Evolutionary conservation across 1,140 invertebrate species (phyloP).

Genomic region (Aphis craccivora): DNA sequence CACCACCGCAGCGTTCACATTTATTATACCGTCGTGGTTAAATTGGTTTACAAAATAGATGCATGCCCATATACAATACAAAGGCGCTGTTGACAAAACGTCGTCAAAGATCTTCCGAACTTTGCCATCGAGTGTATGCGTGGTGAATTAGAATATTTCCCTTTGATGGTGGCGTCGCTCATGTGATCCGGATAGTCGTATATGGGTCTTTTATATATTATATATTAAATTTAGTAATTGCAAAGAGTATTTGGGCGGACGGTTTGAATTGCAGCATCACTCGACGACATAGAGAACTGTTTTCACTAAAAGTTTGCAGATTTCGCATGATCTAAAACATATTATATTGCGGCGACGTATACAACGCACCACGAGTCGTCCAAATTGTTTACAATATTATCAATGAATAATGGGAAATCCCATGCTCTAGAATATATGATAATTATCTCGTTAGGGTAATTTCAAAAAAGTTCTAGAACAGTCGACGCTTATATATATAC

Average conservation of each 20-base stretch:
- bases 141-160: neutral
- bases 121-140: neutral
- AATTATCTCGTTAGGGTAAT: too few species aligned
- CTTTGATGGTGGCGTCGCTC: neutral
- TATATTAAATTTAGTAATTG: neutral
- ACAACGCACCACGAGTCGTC: too few species aligned
- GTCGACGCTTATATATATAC: too few species aligned
- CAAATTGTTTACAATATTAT: too few species aligned
- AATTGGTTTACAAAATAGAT: neutral
- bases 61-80: neutral
- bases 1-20: neutral
- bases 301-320: neutral
- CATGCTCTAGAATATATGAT: too few species aligned
- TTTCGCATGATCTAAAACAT: neutral
- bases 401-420: too few species aligned
- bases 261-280: neutral
- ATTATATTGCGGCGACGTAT: too few species aligned
- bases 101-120: neutral
- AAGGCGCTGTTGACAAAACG: slow-evolving; percentile 4
- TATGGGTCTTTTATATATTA: neutral
- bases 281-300: neutral
- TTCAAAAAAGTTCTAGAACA: too few species aligned
- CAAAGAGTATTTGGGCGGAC: neutral
- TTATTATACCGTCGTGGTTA: neutral
- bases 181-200: neutral